Conservation (phyloP, 2,797 vertebrate genomes). For the Hylomyscus alleni region DNA sequence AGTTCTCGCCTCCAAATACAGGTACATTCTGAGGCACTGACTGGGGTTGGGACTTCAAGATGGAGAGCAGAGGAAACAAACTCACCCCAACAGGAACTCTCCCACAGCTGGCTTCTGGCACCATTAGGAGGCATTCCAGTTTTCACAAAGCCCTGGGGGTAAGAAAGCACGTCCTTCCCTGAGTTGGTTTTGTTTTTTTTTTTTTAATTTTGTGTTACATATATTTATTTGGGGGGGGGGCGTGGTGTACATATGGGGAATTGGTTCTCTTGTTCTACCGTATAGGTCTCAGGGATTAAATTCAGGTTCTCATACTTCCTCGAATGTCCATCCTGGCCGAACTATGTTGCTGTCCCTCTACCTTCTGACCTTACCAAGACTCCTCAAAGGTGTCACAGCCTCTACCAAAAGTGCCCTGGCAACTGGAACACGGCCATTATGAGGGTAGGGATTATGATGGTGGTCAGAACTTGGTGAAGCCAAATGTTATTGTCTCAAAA, state of each 20-base stretch:
- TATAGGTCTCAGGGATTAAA: background rate
- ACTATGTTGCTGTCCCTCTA: background rate
- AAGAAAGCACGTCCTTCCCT: background rate
- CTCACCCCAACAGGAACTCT: background rate
- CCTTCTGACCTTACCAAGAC: background rate
- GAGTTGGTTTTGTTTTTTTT: background rate
- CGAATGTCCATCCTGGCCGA: too few relatives aligned
- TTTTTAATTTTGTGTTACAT: background rate
- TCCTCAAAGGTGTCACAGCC: background rate
- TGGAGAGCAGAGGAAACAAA: background rate
- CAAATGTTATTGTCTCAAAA: conserved; percentile 57
- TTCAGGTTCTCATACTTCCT: background rate
- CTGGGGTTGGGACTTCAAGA: background rate
- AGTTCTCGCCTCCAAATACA: conserved; percentile 26
- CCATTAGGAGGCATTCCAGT: background rate
- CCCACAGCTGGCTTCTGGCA: background rate
- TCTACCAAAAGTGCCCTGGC: conserved; percentile 58
- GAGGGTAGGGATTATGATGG: conserved; percentile 72
- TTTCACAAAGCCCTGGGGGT: background rate
- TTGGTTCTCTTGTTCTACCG: background rate
- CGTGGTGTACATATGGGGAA: too few relatives aligned
- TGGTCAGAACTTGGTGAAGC: conserved; percentile 29
- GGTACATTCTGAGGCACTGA: background rate
- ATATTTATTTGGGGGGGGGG: background rate
- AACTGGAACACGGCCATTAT: conserved; percentile 71